Conservation (phyloP, 2,113 vertebrate species). For the Colossoma macropomum region DNA sequence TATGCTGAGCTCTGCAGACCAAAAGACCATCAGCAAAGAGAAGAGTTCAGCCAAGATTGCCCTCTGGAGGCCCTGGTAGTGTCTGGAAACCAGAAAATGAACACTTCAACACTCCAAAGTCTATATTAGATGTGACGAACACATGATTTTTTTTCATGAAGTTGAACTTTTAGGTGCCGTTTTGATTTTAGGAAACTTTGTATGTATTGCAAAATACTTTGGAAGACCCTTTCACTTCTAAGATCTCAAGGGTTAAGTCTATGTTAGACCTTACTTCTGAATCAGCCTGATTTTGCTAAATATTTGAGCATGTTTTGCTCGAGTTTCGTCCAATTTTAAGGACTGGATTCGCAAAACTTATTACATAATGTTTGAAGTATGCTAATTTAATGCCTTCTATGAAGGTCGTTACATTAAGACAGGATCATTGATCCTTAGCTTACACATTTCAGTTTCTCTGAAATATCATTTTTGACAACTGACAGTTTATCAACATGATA, state of each 20-base stretch:
- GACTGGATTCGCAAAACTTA: background rate
- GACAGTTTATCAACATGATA: background rate
- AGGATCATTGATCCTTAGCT: background rate
- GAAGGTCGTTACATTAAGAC: background rate
- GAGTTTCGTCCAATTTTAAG: background rate
- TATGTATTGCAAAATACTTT: conserved; percentile 12
- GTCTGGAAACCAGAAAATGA: background rate
- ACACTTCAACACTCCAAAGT: background rate
- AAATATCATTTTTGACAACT: background rate
- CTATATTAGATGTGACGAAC: background rate
- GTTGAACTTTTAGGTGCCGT: background rate
- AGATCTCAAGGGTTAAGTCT: background rate
- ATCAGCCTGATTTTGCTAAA: background rate
- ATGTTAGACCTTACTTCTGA: background rate
- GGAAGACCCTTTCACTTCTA: background rate
- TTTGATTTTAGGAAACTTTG: background rate
- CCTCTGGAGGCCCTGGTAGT: conserved; percentile 71
- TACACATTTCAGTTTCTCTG: background rate
- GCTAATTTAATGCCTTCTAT: background rate
- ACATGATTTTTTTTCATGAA: background rate
- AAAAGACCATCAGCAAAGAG: conserved; percentile 58
- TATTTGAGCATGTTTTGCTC: background rate
- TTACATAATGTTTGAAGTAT: background rate
- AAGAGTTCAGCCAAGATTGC: conserved; percentile 30
- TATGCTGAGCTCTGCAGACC: conserved; percentile 34